A percentile compares a stretch with the other conserved stretches of the same genome.
These are phyloP conservation scores for Phainopepla nitens DNA, from an alignment of 2,113 vertebrate species.

Conservation along the genomic window DNA sequence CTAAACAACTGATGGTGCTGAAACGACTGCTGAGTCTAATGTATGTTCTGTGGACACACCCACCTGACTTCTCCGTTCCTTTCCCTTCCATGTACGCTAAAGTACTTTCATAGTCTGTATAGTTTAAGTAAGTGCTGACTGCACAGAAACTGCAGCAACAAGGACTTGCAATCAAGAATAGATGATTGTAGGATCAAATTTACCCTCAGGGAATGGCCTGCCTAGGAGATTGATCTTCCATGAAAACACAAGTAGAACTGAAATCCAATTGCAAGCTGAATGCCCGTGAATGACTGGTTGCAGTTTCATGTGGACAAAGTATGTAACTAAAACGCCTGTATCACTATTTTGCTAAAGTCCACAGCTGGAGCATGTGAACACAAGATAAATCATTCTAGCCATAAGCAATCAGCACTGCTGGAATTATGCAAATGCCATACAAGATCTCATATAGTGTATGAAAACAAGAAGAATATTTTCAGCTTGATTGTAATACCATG, in stretches of 20 bases:
- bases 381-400: not conserved
- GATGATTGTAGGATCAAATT: not conserved
- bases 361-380: not conserved
- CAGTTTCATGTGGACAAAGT: not conserved
- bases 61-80: not conserved
- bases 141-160: not conserved
- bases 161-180: not conserved
- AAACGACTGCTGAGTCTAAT: not conserved
- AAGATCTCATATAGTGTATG: not conserved
- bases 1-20: not conserved
- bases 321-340: not conserved
- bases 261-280: not conserved
- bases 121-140: not conserved
- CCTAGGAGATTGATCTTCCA: not conserved
- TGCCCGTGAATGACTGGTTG: not conserved
- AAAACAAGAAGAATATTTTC: not conserved
- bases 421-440: not conserved
- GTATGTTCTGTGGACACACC: not conserved
- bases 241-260: not conserved
- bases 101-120: not conserved
- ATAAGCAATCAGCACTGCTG: not conserved
- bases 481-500: not conserved
- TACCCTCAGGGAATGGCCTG: not conserved
- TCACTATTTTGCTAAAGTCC: not conserved
- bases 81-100: not conserved